Base-by-base conservation (phyloP, 2,888 invertebrate species). In the Hybos culiciformis region DNA sequence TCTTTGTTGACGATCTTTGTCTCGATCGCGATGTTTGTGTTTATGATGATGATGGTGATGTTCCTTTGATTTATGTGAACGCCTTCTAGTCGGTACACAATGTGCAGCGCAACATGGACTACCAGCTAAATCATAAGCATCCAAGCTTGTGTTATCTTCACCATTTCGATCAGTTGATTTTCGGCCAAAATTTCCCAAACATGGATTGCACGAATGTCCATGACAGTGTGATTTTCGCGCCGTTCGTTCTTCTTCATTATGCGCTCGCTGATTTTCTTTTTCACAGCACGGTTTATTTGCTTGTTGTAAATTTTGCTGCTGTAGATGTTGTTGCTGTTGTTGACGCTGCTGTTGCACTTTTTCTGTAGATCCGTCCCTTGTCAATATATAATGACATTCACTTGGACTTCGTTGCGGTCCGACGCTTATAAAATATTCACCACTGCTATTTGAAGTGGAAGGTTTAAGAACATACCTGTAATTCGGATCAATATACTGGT, bases 81-180 rank as follows among this genome's bases (percentile, higher is more conserved):
- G 60, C 29, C 73, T 56, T 15, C 70, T 59, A 42, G 77, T 77
- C 4, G 87, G 86, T 39, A 87, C 84, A 58, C 86, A 88, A 52
- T 85, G 82, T 0, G 86, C 82, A 60, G 86, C 84, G 60, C 87
- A 87, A 57, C 87, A 87, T 1, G 86, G 84, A 57, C 81, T 82
- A 58, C 85, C 84, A 1, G 87, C 87, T 39, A 87, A 67, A 59
- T 87, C 87, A 53, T 88, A 88, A 4, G 86, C 87, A 60, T 87
- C 87, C 42, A 87, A 68, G 55, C 85, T 87, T 37, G 80, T 80
- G 45, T 80, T 80, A 53, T 84, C 86, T 2, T 53, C 56, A 36
- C 51, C 54, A 57, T 74, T 75, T 67, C n/a, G 7, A 12, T 62
- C 63, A 1, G 58, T 48, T 1, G 63, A 62, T 46, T 63, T 66